A percentile compares a stretch with the other conserved stretches of the same genome.
Evolutionary conservation across 2,113 vertebrate genomes (phyloP).

Genomic region (Chloroceryle aenea): DNA sequence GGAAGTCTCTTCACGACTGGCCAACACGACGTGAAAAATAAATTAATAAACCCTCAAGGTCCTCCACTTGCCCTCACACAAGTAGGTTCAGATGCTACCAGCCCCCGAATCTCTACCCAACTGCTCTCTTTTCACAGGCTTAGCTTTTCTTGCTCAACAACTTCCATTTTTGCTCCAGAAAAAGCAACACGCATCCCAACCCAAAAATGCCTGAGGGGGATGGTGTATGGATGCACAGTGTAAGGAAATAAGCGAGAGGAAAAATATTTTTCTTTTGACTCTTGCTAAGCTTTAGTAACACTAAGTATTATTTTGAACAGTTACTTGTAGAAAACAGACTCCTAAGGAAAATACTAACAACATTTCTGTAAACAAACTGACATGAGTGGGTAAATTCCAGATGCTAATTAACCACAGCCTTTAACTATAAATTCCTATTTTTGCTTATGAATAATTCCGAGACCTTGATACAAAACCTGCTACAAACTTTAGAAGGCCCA

Average conservation of each 20-base stretch:
- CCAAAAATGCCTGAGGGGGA: neutral
- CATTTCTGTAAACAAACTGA: neutral
- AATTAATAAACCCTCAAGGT: neutral
- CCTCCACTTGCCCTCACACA: neutral
- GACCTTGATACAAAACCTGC: neutral
- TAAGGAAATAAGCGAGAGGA: neutral
- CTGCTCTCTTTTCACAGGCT: neutral
- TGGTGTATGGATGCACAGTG: neutral
- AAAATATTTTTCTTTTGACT: neutral
- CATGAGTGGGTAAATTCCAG: neutral
- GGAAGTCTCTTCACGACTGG: neutral
- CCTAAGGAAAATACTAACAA: neutral
- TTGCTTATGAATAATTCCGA: neutral
- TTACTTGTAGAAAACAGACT: neutral
- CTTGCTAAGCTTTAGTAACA: neutral
- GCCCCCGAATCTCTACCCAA: neutral
- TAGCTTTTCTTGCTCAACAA: neutral
- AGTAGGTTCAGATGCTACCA: neutral
- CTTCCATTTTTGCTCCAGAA: neutral
- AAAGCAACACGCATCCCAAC: neutral
- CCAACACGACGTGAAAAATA: neutral
- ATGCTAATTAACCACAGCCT: neutral
- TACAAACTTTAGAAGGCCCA: neutral
- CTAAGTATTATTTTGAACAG: neutral
- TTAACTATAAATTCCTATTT: neutral